Evolutionary conservation across 2,888 invertebrate genomes (phyloP).

Genomic region (Mechanitis messenoides): DNA sequence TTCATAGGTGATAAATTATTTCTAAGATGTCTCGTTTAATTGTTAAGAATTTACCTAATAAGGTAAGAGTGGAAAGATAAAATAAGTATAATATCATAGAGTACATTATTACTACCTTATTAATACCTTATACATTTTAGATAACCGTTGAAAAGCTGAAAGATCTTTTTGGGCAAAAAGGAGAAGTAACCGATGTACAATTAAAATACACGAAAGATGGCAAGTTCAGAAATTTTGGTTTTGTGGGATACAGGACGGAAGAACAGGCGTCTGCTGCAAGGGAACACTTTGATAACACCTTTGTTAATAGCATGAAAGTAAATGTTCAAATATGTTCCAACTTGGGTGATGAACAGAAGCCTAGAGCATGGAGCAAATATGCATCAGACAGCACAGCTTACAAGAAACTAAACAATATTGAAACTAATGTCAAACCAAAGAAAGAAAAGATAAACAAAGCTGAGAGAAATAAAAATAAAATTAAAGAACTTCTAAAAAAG

Average conservation of each 20-base stretch:
- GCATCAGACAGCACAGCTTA: constrained; percentile 84
- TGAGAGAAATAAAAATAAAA: constrained; percentile 71
- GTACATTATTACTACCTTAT: constrained; percentile 1
- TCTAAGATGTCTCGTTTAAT: constrained; percentile 87
- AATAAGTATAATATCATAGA: background rate
- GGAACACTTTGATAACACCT: constrained; percentile 88
- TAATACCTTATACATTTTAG: constrained; percentile 63
- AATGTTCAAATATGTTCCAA: constrained; percentile 84
- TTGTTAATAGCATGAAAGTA: constrained; percentile 88
- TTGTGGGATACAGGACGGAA: constrained; percentile 91
- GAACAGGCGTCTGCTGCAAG: constrained; percentile 87
- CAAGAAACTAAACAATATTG: constrained; percentile 70
- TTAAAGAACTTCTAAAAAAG: constrained; percentile 81
- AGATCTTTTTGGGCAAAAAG: constrained; percentile 85
- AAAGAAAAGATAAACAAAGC: constrained; percentile 53
- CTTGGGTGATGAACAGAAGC: constrained; percentile 83
- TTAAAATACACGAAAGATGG: constrained; percentile 95
- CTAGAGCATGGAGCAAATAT: constrained; percentile 96
- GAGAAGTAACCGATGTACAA: constrained; percentile 94
- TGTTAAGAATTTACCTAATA: constrained; percentile 92
- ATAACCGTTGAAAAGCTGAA: constrained; percentile 86
- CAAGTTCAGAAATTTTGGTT: constrained; percentile 94
- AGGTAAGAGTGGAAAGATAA: constrained; percentile 68
- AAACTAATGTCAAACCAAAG: constrained; percentile 41
- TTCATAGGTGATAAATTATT: background rate